These are phyloP conservation scores for Varecia variegata DNA, from an alignment of 2,797 vertebrate genomes.

Conservation along the genomic window DNA sequence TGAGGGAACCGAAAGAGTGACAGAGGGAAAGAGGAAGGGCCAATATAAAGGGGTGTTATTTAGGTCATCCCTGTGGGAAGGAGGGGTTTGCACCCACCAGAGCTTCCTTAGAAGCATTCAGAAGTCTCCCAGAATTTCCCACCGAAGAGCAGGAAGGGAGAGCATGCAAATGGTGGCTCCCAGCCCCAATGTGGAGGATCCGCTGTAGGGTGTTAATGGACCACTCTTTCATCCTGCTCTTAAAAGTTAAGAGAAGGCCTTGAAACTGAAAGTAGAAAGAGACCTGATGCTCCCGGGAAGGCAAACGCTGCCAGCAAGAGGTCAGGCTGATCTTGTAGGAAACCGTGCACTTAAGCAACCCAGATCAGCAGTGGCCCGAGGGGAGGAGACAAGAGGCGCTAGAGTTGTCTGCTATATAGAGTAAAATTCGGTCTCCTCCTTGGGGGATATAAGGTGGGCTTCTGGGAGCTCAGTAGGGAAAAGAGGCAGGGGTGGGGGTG, in stretches of 20 bases:
- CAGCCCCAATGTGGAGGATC: not conserved
- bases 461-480: not conserved
- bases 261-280: not conserved
- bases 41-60: not conserved
- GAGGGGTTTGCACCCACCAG: not conserved
- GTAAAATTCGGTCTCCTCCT: not conserved
- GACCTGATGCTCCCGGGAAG: not conserved
- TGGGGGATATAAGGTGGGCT: not conserved
- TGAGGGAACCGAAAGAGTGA: not conserved
- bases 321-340: not conserved
- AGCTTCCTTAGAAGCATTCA: not conserved
- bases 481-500: not conserved
- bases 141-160: not conserved
- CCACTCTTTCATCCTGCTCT: not conserved
- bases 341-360: not conserved
- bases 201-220: not conserved
- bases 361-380: not conserved
- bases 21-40: not conserved
- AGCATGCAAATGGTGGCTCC: not conserved
- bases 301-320: not conserved
- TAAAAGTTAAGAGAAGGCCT: not conserved
- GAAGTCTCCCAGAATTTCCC: not conserved
- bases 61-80: not conserved
- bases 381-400: not conserved
- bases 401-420: not conserved